phyloP scores from a whole-genome alignment of 1,140 invertebrate species.

The Trigoniulus corallinus region DNA sequence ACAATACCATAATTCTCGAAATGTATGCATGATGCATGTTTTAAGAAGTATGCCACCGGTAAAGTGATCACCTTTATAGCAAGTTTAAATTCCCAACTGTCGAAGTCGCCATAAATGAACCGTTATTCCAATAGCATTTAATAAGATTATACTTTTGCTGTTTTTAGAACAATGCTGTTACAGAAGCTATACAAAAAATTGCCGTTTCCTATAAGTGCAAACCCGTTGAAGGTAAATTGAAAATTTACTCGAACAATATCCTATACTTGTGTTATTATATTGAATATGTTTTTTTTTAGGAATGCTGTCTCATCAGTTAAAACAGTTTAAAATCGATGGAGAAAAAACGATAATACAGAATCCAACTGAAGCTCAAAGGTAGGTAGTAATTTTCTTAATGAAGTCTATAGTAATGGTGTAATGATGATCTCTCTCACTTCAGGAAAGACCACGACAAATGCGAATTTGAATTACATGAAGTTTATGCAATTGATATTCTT shows the following conservation, averaged over 20 bases:
- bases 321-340: slow-evolving; percentile 92
- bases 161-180: slow-evolving; percentile 74
- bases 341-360: slow-evolving; percentile 99
- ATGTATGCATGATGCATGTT: slow-evolving; percentile 1
- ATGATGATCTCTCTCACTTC: slow-evolving; percentile 8
- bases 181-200: slow-evolving; percentile 83
- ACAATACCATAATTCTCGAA: too few relatives aligned
- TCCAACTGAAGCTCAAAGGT: slow-evolving; percentile 80
- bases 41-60: neutral
- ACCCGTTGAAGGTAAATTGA: slow-evolving; percentile 67
- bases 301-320: slow-evolving; percentile 95
- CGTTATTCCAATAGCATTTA: too few relatives aligned
- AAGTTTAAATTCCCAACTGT: too few relatives aligned
- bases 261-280: neutral
- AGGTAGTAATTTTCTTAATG: slow-evolving; percentile 7
- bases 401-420: neutral
- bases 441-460: slow-evolving; percentile 96
- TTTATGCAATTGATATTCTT: slow-evolving; percentile 96
- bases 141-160: slow-evolving; percentile 13
- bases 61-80: too few relatives aligned
- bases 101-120: too few relatives aligned
- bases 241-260: neutral
- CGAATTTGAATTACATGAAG: slow-evolving; percentile 90
- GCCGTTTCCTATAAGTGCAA: slow-evolving; percentile 86
- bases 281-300: slow-evolving; percentile 27